Base-by-base conservation (phyloP, 1,140 invertebrate genomes). In the Drosophila malerkotliana region DNA sequence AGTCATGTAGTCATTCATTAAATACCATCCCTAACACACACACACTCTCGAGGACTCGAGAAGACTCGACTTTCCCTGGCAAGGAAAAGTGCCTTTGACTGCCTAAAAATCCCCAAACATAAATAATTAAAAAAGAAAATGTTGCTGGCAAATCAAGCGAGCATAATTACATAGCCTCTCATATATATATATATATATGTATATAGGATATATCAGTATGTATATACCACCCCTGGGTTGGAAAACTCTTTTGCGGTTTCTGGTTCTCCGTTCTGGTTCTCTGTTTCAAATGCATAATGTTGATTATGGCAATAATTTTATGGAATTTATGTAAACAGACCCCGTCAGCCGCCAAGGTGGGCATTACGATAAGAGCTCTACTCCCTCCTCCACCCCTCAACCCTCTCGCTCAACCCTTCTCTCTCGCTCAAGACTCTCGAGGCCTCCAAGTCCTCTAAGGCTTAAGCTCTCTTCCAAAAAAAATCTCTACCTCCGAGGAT, bases 291-390 rank as follows among this genome's bases (percentile, higher is more conserved):
- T 90, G 87, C 87, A 90, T 90, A 90, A 90, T 90, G 82, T 90
- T 90, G 87, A 90, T 90, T 90, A 90, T 85, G 83, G 88, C 87
- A 90, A 90, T 90, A 90, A 90, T 90, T 90, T 90, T 90, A 80
- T 88, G 87, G 87, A 90, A 87, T 90, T 90, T 90, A 90, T 90
- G 87, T 83, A 90, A 85, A 78, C 81, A 84, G 72, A 77, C 44
- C 28, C 10, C 41, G 30, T 4, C 48, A 14, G 9, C 21, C 10
- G 54, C 41, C 59, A 80, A 85, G 81, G 80, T 85, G 81, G 84
- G 82, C 71, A 52, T 28, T 49, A 41, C 72, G 72, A 75, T 75
- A 75, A 75, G 72, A 47, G 15, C 30, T 44, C 15, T 24, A 24
- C 47, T 1, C 52, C 34, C 12, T n/a, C 34, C 34, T 12, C n/a